Evolutionary conservation across 2,888 invertebrate genomes (phyloP).

Genomic region (Cephalotes varians): DNA sequence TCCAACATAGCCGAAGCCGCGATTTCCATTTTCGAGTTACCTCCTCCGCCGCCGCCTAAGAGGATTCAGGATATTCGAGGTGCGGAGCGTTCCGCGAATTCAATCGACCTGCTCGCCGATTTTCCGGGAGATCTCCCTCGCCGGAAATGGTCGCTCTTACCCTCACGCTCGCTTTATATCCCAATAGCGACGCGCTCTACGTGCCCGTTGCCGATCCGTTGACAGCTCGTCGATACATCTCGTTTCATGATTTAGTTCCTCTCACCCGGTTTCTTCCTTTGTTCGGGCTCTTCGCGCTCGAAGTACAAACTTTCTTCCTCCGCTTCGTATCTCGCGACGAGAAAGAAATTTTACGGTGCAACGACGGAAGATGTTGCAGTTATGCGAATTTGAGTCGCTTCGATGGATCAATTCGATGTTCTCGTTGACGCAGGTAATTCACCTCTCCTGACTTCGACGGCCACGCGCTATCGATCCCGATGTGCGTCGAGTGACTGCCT

Average conservation of each 20-base stretch:
- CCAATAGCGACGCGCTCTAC: not conserved
- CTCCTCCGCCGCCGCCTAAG: slow-evolving; percentile 1
- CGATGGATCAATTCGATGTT: slow-evolving; percentile 53
- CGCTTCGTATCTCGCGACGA: not conserved
- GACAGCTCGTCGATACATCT: slow-evolving; percentile 32
- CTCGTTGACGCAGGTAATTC: slow-evolving; percentile 55
- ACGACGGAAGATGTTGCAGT: slow-evolving; percentile 30
- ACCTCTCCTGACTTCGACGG: slow-evolving; percentile 34
- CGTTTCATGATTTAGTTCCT: slow-evolving; percentile 64
- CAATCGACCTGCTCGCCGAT: slow-evolving; percentile 1
- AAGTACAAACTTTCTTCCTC: slow-evolving; percentile 7
- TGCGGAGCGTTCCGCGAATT: slow-evolving; percentile 4
- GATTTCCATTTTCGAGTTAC: slow-evolving; percentile 87
- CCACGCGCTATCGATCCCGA: slow-evolving; percentile 24
- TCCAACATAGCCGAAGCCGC: slow-evolving; percentile 90
- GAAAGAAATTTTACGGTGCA: slow-evolving; percentile 27
- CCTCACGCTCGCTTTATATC: slow-evolving; percentile 23
- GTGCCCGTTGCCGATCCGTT: slow-evolving; percentile 30
- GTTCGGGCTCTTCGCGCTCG: not conserved
- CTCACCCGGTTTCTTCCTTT: not conserved
- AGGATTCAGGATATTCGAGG: slow-evolving; percentile 1
- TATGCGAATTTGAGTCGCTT: slow-evolving; percentile 39
- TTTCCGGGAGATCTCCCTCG: not conserved
- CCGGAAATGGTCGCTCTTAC: slow-evolving; percentile 20
- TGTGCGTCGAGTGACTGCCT: slow-evolving; percentile 1